These are phyloP conservation scores for Onychorhynchus coronatus DNA, from an alignment of 2,113 vertebrate species.

Conservation along the genomic window DNA sequence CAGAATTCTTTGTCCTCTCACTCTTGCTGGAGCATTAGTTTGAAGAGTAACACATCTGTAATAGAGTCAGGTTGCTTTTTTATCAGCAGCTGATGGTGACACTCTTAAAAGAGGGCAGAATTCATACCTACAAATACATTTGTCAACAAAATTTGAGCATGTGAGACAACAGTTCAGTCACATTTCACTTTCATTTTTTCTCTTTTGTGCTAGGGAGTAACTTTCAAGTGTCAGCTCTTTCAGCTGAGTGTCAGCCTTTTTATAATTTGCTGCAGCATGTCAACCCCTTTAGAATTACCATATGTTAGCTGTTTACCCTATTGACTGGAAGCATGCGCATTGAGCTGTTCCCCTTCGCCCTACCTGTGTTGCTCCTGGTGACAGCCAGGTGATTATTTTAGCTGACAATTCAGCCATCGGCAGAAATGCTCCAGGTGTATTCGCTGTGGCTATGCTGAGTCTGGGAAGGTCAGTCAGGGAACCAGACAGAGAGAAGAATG, in stretches of 20 bases:
- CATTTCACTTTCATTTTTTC: constrained; percentile 10
- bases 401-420: background rate
- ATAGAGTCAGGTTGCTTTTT: background rate
- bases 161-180: background rate
- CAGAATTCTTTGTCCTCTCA: background rate
- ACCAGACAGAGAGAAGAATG: background rate
- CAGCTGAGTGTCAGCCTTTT: constrained; percentile 13
- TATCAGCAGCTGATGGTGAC: background rate
- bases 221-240: constrained; percentile 37
- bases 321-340: background rate
- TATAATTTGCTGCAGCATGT: background rate
- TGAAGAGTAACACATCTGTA: background rate
- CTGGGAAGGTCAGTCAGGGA: background rate
- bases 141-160: constrained; percentile 10
- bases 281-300: background rate
- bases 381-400: background rate
- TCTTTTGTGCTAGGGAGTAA: background rate
- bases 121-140: constrained; percentile 19
- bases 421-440: background rate
- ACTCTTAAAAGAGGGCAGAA: background rate
- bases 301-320: background rate
- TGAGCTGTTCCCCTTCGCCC: background rate
- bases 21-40: background rate
- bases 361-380: background rate
- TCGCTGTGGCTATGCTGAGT: background rate